A percentile compares a stretch with the other conserved stretches of the same genome.
These are phyloP conservation scores for Holothuria leucospilota DNA, from an alignment of 53 echinoderm and acorn worm genomes.

Conservation along the genomic window DNA sequence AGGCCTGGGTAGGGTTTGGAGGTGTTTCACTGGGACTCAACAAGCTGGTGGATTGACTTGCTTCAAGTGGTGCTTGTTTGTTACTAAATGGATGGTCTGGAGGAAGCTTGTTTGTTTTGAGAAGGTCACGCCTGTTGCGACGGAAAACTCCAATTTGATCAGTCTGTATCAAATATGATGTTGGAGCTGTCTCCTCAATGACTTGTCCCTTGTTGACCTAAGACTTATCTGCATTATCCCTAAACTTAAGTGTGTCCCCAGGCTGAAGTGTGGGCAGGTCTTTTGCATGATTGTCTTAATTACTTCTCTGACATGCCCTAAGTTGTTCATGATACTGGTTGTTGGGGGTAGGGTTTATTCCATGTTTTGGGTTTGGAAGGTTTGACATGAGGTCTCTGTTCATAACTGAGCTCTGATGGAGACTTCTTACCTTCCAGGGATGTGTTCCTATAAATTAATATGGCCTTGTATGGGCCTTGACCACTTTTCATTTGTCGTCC, in stretches of 20 bases:
- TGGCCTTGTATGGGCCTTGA: constrained; percentile 15
- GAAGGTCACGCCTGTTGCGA: constrained; percentile 5
- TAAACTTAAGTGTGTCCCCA: not conserved
- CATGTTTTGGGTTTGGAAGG: not conserved
- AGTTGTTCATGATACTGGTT: no score
- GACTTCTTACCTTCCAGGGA: constrained; percentile 34
- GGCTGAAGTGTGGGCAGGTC: not conserved
- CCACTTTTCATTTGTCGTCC: constrained; percentile 30
- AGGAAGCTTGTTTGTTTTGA: not conserved
- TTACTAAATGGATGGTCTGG: not conserved
- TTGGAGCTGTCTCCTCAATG: constrained; percentile 16
- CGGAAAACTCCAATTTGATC: constrained; percentile 18
- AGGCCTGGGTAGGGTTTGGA: no score
- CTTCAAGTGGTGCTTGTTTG: no score
- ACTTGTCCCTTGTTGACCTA: constrained; percentile 1
- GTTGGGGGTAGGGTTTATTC: no score
- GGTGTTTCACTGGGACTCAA: no score
- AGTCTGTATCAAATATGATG: constrained; percentile 29
- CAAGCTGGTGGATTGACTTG: no score
- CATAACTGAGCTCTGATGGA: constrained; percentile 1
- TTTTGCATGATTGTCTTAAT: constrained; percentile 24
- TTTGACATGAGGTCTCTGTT: not conserved
- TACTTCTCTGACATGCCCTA: not conserved
- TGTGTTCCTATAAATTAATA: constrained; percentile 27
- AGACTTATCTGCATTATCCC: no score